Percentiles rank a stretch among this genome's conserved stretches.
Conservation (phyloP, 2,113 vertebrate species). For the Thermophis baileyi region DNA sequence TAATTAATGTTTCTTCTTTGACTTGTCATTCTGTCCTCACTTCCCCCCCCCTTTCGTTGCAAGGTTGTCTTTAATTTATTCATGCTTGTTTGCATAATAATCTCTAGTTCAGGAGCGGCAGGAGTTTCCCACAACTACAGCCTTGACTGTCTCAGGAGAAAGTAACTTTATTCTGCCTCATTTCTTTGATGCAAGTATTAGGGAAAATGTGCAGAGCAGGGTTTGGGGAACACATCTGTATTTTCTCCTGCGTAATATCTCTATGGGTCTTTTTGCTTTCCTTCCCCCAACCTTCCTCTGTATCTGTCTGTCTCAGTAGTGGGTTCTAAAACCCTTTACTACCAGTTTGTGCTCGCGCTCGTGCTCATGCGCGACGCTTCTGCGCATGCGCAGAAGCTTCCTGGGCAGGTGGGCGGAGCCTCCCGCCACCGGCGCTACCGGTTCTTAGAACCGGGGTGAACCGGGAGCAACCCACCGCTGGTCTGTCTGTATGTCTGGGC, state of each 20-base stretch:
- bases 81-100: constrained; percentile 52
- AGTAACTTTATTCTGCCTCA: constrained; percentile 2
- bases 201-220: background rate
- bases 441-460: too few relatives aligned
- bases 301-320: background rate
- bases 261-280: background rate
- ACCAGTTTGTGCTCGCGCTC: too few relatives aligned
- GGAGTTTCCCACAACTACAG: constrained; percentile 5
- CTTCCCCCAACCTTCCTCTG: background rate
- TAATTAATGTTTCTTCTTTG: constrained; percentile 58
- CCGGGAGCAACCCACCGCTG: too few relatives aligned
- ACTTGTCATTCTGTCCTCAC: constrained; percentile 34
- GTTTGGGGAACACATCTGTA: background rate
- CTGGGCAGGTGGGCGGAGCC: too few relatives aligned
- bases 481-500: background rate
- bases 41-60: constrained; percentile 39
- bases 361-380: too few relatives aligned
- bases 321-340: too few relatives aligned
- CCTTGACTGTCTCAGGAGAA: background rate
- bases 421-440: too few relatives aligned
- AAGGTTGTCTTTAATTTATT: constrained; percentile 55
- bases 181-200: background rate
- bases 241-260: background rate
- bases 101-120: background rate
- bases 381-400: too few relatives aligned